These are phyloP conservation scores for Drosophila ustulata DNA, from an alignment of 2,888 invertebrate species.

Conservation along the genomic window DNA sequence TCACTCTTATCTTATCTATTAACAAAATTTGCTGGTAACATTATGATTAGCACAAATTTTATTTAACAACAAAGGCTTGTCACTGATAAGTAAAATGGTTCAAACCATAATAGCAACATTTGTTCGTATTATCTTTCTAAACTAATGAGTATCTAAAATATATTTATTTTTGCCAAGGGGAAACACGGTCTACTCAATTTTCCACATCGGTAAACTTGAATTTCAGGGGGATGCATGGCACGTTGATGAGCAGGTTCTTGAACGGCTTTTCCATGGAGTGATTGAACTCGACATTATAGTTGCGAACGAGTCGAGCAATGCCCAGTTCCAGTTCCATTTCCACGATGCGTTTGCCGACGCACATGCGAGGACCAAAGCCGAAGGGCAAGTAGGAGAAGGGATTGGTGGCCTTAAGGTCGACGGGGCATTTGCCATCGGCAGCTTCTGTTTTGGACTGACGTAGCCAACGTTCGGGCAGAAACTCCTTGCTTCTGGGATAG, in stretches of 20 bases:
- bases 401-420: conserved; percentile 86
- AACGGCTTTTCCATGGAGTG: conserved; percentile 78
- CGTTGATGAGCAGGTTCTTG: conserved; percentile 74
- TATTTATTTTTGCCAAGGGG: background rate
- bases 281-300: conserved; percentile 78
- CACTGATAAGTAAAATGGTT: background rate
- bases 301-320: conserved; percentile 83
- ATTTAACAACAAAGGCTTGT: conserved; percentile 1
- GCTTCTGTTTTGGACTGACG: conserved; percentile 39
- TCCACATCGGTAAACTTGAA: conserved; percentile 82
- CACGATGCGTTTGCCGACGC: conserved; percentile 90
- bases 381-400: conserved; percentile 87
- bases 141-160: background rate
- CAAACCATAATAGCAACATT: background rate
- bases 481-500: conserved; percentile 87
- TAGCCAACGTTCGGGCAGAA: conserved; percentile 91
- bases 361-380: conserved; percentile 89
- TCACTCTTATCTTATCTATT: background rate
- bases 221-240: conserved; percentile 82
- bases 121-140: background rate
- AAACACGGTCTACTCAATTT: conserved; percentile 25
- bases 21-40: background rate
- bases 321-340: conserved; percentile 89
- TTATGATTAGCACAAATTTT: background rate
- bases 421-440: conserved; percentile 88